Evolutionary conservation across 2,797 vertebrate genomes (phyloP).

Genomic region (Rhinoraja longicauda): DNA sequence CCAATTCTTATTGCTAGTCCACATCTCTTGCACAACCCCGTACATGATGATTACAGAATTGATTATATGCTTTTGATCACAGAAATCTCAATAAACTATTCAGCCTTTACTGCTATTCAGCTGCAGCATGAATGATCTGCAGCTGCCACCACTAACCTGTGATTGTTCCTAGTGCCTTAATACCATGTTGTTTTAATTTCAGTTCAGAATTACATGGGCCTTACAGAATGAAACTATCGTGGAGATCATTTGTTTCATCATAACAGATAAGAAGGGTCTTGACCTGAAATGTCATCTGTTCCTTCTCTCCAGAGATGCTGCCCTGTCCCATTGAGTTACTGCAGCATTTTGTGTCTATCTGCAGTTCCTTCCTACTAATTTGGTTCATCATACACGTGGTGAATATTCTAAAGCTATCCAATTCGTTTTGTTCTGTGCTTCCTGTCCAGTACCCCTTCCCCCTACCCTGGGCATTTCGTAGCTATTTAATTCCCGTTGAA

Average conservation of each 20-base stretch:
- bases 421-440: not conserved
- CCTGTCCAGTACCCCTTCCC: not conserved
- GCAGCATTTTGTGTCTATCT: too few species aligned
- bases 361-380: too few species aligned
- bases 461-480: too few species aligned
- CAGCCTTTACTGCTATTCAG: not conserved
- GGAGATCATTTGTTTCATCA: not conserved
- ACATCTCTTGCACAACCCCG: too few species aligned
- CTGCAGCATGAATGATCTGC: not conserved
- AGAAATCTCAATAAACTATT: not conserved
- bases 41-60: too few species aligned
- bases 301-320: too few species aligned
- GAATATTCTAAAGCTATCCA: not conserved
- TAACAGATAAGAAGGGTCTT: not conserved
- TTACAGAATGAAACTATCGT: not conserved
- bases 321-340: too few species aligned
- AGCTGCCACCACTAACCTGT: not conserved
- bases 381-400: too few species aligned
- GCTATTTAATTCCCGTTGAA: too few species aligned
- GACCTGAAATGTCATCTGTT: too few species aligned
- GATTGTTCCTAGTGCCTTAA: not conserved
- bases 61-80: not conserved
- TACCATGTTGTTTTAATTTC: not conserved
- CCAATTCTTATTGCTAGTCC: not conserved
- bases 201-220: not conserved